phyloP scores from a whole-genome alignment of 2,797 vertebrate species.

The Phalloptychus januarius region DNA sequence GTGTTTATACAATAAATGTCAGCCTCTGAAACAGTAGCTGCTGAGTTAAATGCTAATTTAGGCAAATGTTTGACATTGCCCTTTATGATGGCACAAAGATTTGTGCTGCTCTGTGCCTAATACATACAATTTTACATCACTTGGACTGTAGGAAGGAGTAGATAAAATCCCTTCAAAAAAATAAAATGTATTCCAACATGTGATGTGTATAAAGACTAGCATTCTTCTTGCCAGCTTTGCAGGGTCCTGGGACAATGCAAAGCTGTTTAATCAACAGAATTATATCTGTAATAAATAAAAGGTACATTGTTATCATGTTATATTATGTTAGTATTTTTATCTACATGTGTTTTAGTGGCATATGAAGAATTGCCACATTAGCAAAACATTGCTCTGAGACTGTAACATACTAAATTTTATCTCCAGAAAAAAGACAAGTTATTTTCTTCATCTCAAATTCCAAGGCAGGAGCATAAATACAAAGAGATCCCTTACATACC shows the following conservation, averaged over 20 bases:
- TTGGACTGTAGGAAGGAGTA: neutral
- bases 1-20: slow-evolving; percentile 48
- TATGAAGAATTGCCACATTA: neutral
- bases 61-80: slow-evolving; percentile 53
- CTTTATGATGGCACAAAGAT: slow-evolving; percentile 3
- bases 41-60: slow-evolving; percentile 55
- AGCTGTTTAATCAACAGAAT: neutral
- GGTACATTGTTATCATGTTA: neutral
- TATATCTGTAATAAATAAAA: neutral
- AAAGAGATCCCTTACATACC: neutral
- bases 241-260: neutral
- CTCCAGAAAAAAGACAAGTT: neutral
- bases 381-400: neutral
- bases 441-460: neutral
- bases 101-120: neutral
- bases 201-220: neutral
- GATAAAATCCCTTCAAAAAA: neutral
- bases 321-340: neutral
- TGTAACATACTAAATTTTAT: neutral
- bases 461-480: neutral
- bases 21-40: slow-evolving; percentile 46
- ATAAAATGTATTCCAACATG: neutral
- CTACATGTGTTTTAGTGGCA: neutral
- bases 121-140: neutral
- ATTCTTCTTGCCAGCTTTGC: neutral